phyloP scores from a whole-genome alignment of 2,797 vertebrate genomes.

The Taenioides sp. region DNA sequence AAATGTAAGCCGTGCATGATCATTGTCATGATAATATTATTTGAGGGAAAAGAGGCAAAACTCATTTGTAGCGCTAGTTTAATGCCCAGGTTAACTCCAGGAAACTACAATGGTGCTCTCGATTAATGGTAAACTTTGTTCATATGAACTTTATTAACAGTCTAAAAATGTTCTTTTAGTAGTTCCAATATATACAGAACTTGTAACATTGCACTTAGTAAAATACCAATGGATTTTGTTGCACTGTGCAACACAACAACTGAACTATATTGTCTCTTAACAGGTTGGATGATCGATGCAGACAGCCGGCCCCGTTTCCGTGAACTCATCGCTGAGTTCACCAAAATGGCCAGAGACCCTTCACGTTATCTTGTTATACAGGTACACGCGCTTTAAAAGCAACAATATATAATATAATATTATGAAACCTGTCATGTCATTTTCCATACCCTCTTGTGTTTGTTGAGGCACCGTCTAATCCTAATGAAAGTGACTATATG shows the following conservation, averaged over 20 bases:
- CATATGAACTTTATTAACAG: too few relatives aligned
- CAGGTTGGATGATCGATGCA: constrained; percentile 99
- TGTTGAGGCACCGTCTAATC: not conserved
- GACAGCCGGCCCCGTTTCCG: constrained; percentile 95
- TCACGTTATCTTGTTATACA: constrained; percentile 96
- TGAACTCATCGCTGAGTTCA: constrained; percentile 92
- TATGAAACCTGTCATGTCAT: not conserved
- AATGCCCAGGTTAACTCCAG: too few relatives aligned
- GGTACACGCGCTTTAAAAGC: constrained; percentile 69
- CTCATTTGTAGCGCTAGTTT: too few relatives aligned
- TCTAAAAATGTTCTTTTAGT: too few relatives aligned
- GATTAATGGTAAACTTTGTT: too few relatives aligned
- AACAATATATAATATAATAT: not conserved
- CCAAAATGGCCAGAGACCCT: constrained; percentile 98
- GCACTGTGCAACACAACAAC: too few relatives aligned
- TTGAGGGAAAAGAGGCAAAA: too few relatives aligned
- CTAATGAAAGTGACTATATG: not conserved
- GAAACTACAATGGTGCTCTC: too few relatives aligned
- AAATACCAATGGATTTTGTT: too few relatives aligned
- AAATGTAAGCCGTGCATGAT: constrained; percentile 83
- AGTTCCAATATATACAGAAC: too few relatives aligned
- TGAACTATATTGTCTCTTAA: constrained; percentile 11
- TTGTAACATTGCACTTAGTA: too few relatives aligned
- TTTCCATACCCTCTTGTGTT: not conserved
- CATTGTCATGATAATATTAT: too few relatives aligned